Percentiles rank a stretch among this genome's conserved stretches.
These are phyloP conservation scores for Lindbergichthys nudifrons DNA, from an alignment of 2,797 vertebrate genomes.

Conservation along the genomic window DNA sequence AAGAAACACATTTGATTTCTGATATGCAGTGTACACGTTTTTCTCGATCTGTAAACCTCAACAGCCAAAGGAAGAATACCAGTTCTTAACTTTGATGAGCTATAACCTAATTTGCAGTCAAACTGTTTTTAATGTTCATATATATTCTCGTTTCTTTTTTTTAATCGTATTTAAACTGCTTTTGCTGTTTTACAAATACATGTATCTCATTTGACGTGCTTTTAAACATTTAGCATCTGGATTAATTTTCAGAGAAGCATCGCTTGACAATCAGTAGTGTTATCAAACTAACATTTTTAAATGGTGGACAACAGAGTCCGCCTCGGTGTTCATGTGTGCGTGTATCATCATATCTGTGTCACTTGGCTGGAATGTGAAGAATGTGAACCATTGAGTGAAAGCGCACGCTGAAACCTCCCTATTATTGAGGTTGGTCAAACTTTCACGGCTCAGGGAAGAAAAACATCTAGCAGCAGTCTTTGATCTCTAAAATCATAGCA, in stretches of 20 bases:
- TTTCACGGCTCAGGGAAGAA: constrained; percentile 51
- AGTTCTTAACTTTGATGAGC: too few relatives aligned
- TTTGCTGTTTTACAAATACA: not conserved
- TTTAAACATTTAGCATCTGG: not conserved
- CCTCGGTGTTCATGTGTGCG: constrained; percentile 27
- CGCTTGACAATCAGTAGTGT: not conserved
- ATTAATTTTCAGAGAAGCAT: not conserved
- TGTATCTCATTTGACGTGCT: not conserved
- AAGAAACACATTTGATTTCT: not conserved
- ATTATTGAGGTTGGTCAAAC: constrained; percentile 54
- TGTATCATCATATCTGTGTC: constrained; percentile 62
- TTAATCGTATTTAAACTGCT: not conserved
- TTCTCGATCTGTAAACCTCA: not conserved
- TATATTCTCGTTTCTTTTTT: not conserved
- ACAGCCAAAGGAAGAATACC: not conserved
- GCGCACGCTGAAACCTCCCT: constrained; percentile 60
- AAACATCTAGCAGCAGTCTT: constrained; percentile 56
- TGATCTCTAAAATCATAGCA: constrained; percentile 42
- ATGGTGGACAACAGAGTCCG: not conserved
- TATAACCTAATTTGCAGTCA: not conserved
- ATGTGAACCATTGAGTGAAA: constrained; percentile 59
- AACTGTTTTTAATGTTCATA: not conserved
- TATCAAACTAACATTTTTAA: not conserved
- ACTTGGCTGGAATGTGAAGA: constrained; percentile 69
- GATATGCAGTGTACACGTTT: not conserved